A percentile compares a stretch with the other conserved stretches of the same genome.
phyloP scores from a whole-genome alignment of 2,113 vertebrate species.

The Scomber colias region DNA sequence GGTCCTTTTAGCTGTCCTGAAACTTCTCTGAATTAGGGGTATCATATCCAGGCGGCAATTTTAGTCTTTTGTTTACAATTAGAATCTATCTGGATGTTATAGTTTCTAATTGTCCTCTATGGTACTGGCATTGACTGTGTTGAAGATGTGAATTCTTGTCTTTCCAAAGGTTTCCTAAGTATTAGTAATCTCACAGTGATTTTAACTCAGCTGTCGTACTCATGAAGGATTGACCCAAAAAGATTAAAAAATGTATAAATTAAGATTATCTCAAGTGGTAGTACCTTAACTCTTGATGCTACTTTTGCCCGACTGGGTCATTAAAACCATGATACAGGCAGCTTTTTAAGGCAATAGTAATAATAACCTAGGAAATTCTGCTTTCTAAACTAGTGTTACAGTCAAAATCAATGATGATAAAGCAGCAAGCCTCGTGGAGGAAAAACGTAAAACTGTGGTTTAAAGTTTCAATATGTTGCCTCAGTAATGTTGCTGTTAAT shows the following conservation, averaged over 20 bases:
- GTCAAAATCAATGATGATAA: slow-evolving; percentile 9
- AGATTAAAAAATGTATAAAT: neutral
- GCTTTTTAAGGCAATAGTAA: slow-evolving; percentile 58
- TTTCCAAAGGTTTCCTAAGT: neutral
- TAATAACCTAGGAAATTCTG: neutral
- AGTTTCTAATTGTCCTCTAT: neutral
- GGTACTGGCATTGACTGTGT: neutral
- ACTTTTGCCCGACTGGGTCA: neutral
- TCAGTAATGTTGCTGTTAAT: neutral
- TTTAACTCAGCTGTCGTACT: slow-evolving; percentile 17
- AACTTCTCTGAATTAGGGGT: neutral
- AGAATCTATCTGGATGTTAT: neutral
- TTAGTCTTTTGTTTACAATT: too few relatives aligned
- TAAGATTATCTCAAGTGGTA: neutral
- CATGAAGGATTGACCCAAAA: neutral
- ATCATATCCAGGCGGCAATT: too few relatives aligned
- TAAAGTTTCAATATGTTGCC: neutral
- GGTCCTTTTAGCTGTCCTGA: neutral
- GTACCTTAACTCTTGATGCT: neutral
- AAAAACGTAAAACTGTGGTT: neutral
- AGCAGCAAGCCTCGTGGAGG: neutral
- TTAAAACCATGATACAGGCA: slow-evolving; percentile 27
- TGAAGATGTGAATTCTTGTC: neutral
- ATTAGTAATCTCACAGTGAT: slow-evolving; percentile 51
- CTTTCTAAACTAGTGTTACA: slow-evolving; percentile 9